Percentiles rank a stretch among this genome's conserved stretches.
These are phyloP conservation scores for Calameuta pallipes DNA, from an alignment of 2,888 invertebrate genomes.

Conservation along the genomic window DNA sequence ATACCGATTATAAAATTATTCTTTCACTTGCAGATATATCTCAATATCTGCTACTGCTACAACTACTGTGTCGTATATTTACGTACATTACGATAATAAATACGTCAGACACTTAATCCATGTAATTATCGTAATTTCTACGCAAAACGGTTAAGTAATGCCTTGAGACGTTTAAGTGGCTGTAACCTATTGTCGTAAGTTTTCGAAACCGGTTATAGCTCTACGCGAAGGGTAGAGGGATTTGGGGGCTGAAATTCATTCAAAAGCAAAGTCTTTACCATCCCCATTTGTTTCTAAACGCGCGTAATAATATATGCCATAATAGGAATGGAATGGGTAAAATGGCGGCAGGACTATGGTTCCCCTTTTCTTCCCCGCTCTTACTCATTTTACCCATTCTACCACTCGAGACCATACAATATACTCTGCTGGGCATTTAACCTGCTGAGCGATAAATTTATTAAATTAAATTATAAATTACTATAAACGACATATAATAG, in stretches of 20 bases:
- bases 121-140: neutral
- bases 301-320: neutral
- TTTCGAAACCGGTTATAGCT: neutral
- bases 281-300: neutral
- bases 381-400: neutral
- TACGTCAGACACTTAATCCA: neutral
- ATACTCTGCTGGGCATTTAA: constrained; percentile 26
- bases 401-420: neutral
- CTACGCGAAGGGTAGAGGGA: neutral
- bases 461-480: constrained; percentile 37
- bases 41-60: neutral
- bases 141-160: neutral
- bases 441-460: constrained; percentile 34
- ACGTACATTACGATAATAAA: neutral
- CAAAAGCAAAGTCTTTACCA: neutral
- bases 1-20: neutral
- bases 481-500: constrained; percentile 34
- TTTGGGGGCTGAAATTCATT: neutral
- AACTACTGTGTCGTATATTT: neutral
- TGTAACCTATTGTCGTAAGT: neutral
- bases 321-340: neutral
- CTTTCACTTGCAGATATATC: neutral
- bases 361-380: neutral
- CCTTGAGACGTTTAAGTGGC: neutral
- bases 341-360: neutral